A percentile compares a stretch with the other conserved stretches of the same genome.
phyloP scores from a whole-genome alignment of 1,140 invertebrate species.

The Microplitis mediator region DNA sequence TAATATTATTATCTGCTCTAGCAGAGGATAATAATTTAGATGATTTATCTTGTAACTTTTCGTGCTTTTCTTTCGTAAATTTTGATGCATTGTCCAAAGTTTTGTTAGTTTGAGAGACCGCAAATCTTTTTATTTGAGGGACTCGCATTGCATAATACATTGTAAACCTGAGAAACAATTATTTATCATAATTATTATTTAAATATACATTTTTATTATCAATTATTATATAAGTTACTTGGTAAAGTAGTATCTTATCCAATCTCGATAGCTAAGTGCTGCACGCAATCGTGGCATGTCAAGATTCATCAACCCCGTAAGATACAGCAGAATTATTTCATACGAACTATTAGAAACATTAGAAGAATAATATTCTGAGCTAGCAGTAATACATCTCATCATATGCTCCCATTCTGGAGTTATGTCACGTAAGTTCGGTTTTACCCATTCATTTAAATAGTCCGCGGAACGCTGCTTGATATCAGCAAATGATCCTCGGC shows the following conservation, averaged over 20 bases:
- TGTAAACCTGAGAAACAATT: background rate
- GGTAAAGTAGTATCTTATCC: slow-evolving; percentile 31
- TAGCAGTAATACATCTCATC: slow-evolving; percentile 51
- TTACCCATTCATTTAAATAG: slow-evolving; percentile 49
- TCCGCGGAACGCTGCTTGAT: slow-evolving; percentile 48
- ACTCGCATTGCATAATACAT: background rate
- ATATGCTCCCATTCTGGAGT: slow-evolving; percentile 60
- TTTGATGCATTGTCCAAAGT: slow-evolving; percentile 11
- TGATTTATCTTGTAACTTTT: slow-evolving; percentile 12
- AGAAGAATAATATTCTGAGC: slow-evolving; percentile 48
- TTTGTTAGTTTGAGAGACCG: background rate
- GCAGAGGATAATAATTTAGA: background rate
- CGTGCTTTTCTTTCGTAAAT: slow-evolving; percentile 19
- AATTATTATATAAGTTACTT: slow-evolving; percentile 30
- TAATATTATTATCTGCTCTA: too few species aligned
- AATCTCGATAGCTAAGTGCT: slow-evolving; percentile 38
- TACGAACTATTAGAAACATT: slow-evolving; percentile 35
- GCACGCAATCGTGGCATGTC: slow-evolving; percentile 44
- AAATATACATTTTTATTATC: too few species aligned
- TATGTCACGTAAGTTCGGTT: slow-evolving; percentile 52
- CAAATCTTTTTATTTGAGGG: background rate
- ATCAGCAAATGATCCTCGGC: slow-evolving; percentile 57
- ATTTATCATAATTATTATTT: too few species aligned
- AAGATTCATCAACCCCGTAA: slow-evolving; percentile 45
- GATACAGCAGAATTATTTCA: slow-evolving; percentile 44